phyloP scores from a whole-genome alignment of 2,888 invertebrate species.

The Eudemis profundana region DNA sequence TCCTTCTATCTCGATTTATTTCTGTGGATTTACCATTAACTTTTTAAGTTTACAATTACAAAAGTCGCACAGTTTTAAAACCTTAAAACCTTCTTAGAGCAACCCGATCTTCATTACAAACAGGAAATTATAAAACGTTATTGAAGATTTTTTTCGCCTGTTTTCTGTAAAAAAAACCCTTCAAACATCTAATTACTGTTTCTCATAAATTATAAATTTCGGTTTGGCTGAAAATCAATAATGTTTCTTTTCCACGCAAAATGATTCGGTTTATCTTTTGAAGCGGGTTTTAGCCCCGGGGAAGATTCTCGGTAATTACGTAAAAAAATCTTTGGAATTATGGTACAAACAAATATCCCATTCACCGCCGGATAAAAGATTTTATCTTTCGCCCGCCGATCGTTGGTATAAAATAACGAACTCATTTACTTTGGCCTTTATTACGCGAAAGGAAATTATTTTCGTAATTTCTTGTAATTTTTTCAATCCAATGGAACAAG shows the following conservation, averaged over 20 bases:
- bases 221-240: conserved; percentile 44
- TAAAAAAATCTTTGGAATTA: conserved; percentile 71
- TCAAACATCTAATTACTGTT: conserved; percentile 39
- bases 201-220: conserved; percentile 36
- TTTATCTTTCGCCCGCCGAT: conserved; percentile 66
- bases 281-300: conserved; percentile 55
- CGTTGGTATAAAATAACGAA: conserved; percentile 74
- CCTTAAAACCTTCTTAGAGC: neutral
- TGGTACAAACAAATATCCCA: conserved; percentile 69
- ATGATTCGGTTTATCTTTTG: conserved; percentile 61
- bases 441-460: conserved; percentile 55
- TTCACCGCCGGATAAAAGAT: conserved; percentile 75
- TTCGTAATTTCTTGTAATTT: conserved; percentile 51
- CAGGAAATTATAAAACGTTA: conserved; percentile 21
- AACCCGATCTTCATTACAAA: conserved; percentile 9
- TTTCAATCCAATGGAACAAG: conserved; percentile 45
- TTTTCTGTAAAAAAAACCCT: conserved; percentile 32
- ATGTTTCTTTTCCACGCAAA: conserved; percentile 49
- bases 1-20: too few relatives aligned
- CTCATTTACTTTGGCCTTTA: conserved; percentile 63
- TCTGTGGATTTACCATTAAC: too few relatives aligned
- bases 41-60: too few relatives aligned
- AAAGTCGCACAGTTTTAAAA: neutral
- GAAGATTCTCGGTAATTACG: conserved; percentile 71
- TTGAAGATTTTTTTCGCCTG: conserved; percentile 5